A percentile compares a stretch with the other conserved stretches of the same genome.
Conservation (phyloP, 2,888 invertebrate species). For the Cephus runcator region DNA sequence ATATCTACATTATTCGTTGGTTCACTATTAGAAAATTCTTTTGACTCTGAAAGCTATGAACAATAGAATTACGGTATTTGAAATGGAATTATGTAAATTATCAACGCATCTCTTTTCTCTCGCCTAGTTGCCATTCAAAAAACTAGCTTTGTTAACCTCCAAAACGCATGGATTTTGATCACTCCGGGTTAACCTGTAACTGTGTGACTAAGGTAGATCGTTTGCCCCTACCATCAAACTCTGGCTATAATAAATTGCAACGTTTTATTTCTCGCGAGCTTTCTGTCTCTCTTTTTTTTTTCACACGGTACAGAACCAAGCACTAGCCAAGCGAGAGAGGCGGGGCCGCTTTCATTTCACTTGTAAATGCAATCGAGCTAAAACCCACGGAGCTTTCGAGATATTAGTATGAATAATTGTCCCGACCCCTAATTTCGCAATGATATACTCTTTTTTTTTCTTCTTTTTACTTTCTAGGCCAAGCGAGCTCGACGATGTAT, state of each 20-base stretch:
- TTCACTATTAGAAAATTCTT: neutral
- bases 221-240: neutral
- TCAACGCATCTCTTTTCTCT: neutral
- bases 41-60: neutral
- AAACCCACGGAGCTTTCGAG: conserved; percentile 19
- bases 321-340: neutral
- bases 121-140: neutral
- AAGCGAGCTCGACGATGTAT: neutral
- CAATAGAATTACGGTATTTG: neutral
- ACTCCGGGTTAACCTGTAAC: neutral
- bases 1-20: neutral
- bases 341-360: conserved; percentile 27
- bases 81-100: too few relatives aligned
- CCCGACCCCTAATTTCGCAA: conserved; percentile 19
- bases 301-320: neutral
- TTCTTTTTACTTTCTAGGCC: neutral
- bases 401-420: conserved; percentile 15
- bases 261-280: conserved; percentile 2
- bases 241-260: neutral
- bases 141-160: neutral
- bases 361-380: conserved; percentile 32
- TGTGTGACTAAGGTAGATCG: neutral
- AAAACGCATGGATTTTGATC: neutral
- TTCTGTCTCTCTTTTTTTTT: neutral
- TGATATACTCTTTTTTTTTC: conserved; percentile 13